phyloP scores from a whole-genome alignment of 2,797 vertebrate genomes.

The Silurus aristotelis region DNA sequence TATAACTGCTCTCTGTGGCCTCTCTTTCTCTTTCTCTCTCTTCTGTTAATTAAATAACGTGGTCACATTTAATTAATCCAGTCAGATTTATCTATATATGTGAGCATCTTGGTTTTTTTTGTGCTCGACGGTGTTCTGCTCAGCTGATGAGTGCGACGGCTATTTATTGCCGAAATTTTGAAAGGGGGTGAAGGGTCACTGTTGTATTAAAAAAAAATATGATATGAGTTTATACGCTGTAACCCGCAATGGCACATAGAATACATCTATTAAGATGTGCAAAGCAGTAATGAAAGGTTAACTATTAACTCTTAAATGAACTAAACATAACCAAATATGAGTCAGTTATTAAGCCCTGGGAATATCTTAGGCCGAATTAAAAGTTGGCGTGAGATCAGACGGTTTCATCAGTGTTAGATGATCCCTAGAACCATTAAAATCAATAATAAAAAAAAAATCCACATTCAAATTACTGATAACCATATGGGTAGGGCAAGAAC shows the following conservation, averaged over 20 bases:
- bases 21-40: background rate
- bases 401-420: background rate
- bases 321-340: background rate
- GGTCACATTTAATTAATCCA: background rate
- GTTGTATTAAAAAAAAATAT: background rate
- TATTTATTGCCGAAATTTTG: background rate
- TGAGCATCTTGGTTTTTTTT: background rate
- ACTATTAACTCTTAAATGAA: constrained; percentile 33
- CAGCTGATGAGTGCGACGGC: background rate
- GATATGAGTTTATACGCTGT: background rate
- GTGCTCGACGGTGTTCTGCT: background rate
- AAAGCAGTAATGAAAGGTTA: constrained; percentile 36
- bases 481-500: background rate
- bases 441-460: background rate
- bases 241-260: background rate
- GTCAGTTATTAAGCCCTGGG: background rate
- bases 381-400: background rate
- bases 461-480: too few species aligned
- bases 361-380: background rate
- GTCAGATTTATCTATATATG: background rate
- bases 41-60: background rate
- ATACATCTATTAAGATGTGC: background rate
- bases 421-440: background rate
- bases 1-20: background rate
- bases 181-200: too few species aligned